Conservation (phyloP, 2,113 vertebrate genomes). For the Corynorhinus townsendii region DNA sequence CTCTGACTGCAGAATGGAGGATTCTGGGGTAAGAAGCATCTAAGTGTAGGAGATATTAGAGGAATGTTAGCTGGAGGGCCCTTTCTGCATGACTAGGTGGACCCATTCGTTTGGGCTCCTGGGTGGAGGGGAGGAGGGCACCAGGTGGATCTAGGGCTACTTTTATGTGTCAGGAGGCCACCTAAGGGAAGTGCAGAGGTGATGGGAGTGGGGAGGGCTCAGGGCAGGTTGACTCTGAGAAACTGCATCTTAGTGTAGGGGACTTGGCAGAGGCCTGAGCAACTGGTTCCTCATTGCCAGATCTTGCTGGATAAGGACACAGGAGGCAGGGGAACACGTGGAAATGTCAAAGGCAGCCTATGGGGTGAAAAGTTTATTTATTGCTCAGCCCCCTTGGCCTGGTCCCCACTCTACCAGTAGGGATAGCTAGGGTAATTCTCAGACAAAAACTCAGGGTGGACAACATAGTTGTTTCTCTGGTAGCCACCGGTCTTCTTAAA, state of each 20-base stretch:
- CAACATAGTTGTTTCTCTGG: conserved; percentile 64
- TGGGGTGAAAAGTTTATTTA: conserved; percentile 58
- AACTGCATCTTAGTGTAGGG: neutral
- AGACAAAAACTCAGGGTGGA: conserved; percentile 74
- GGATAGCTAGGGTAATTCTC: conserved; percentile 26
- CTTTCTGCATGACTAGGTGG: neutral
- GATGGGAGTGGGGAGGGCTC: neutral
- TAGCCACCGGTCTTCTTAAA: conserved; percentile 64
- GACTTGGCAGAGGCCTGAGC: neutral
- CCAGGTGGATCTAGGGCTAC: neutral
- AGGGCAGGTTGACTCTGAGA: neutral
- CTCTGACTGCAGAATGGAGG: neutral
- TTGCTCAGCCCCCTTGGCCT: conserved; percentile 1
- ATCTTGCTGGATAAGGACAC: conserved; percentile 2
- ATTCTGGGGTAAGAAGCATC: neutral
- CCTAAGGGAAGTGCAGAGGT: neutral
- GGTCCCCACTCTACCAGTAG: conserved; percentile 33
- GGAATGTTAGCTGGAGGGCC: neutral
- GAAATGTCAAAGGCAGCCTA: neutral
- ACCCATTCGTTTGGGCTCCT: neutral
- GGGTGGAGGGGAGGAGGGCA: neutral
- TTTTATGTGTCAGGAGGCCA: neutral
- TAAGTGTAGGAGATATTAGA: neutral
- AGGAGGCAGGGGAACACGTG: neutral
- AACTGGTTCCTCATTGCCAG: neutral